Conservation (phyloP, 2,113 vertebrate genomes). For the Petrocephalus zakoni region DNA sequence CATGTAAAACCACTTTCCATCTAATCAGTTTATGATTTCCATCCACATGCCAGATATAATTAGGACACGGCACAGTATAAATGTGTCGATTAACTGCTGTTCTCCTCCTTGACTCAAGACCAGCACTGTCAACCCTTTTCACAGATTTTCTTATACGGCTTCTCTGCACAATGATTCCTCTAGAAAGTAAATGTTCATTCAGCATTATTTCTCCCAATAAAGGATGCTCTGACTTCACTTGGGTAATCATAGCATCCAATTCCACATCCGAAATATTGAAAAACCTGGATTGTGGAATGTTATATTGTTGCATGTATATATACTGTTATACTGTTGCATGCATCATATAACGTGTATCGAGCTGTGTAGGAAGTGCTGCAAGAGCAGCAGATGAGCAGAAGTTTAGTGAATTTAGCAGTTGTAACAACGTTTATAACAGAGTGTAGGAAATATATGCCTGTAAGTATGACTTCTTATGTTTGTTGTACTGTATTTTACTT, state of each 20-base stretch:
- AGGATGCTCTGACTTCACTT: neutral
- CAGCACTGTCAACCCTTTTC: neutral
- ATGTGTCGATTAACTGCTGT: neutral
- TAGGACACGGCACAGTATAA: neutral
- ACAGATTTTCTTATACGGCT: neutral
- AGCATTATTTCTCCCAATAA: neutral
- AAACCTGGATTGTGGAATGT: neutral
- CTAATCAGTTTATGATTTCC: neutral
- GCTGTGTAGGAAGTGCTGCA: too few species aligned
- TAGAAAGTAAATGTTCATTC: neutral
- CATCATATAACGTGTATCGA: too few species aligned
- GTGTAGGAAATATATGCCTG: too few species aligned
- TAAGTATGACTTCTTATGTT: too few species aligned
- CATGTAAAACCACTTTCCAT: neutral
- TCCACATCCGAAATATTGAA: neutral
- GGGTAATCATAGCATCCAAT: neutral
- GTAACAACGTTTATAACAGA: too few species aligned
- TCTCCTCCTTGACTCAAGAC: neutral
- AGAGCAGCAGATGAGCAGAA: too few species aligned
- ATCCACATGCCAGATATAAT: neutral
- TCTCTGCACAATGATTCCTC: neutral
- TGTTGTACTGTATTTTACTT: too few species aligned
- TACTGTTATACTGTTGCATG: too few species aligned
- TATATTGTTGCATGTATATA: neutral
- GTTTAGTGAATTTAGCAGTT: too few species aligned